Conservation (phyloP, 1,140 invertebrate genomes). For the Aphaenogaster rudis region DNA sequence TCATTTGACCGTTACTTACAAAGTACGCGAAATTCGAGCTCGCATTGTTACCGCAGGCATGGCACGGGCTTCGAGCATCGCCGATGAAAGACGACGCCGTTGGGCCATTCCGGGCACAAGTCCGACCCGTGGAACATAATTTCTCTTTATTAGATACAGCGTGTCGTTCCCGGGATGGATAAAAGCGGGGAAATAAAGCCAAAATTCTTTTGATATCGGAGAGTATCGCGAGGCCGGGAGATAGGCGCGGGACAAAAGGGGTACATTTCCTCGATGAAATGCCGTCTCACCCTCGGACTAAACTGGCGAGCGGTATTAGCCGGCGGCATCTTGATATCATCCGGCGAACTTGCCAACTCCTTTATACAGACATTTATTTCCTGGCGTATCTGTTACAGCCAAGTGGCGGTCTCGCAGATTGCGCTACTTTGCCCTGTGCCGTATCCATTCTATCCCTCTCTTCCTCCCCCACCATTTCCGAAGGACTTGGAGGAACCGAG, state of each 20-base stretch:
- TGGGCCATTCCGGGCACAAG: slow-evolving; percentile 63
- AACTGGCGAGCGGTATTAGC: slow-evolving; percentile 77
- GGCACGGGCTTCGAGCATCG: not conserved
- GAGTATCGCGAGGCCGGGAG: slow-evolving; percentile 51
- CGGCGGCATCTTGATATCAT: slow-evolving; percentile 82
- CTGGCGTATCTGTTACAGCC: slow-evolving; percentile 80
- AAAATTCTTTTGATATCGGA: slow-evolving; percentile 76
- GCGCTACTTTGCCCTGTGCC: slow-evolving; percentile 78
- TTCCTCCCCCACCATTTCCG: not conserved
- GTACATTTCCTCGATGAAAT: slow-evolving; percentile 54
- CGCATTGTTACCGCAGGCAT: slow-evolving; percentile 30
- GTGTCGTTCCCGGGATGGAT: slow-evolving; percentile 71
- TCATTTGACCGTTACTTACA: slow-evolving; percentile 36
- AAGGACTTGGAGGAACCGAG: slow-evolving; percentile 63
- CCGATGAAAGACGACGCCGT: slow-evolving; percentile 58
- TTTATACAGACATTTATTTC: slow-evolving; percentile 84
- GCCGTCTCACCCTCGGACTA: slow-evolving; percentile 68
- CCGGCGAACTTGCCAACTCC: slow-evolving; percentile 82
- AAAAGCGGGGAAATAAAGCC: slow-evolving; percentile 77
- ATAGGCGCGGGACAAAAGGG: slow-evolving; percentile 72
- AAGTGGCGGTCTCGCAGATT: slow-evolving; percentile 81
- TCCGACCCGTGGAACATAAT: slow-evolving; percentile 74
- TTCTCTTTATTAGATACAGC: slow-evolving; percentile 81
- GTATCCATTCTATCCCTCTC: not conserved
- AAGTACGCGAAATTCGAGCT: slow-evolving; percentile 35